phyloP scores from a whole-genome alignment of 2,113 vertebrate genomes.

The Zeus faber region DNA sequence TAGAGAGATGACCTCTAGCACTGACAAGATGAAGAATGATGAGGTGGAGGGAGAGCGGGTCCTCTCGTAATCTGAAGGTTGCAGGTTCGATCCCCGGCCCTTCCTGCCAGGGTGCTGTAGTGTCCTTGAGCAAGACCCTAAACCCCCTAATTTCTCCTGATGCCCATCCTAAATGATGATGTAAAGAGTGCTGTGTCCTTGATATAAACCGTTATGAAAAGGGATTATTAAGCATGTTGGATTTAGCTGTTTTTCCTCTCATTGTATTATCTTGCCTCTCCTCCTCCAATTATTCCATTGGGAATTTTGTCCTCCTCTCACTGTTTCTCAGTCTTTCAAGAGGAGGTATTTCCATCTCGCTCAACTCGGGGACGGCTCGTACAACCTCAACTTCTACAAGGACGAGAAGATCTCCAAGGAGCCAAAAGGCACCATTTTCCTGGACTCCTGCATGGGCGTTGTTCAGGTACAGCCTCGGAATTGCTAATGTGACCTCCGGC shows the following conservation, averaged over 20 bases:
- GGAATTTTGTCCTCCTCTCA: conserved; percentile 24
- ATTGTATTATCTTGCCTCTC: neutral
- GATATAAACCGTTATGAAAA: neutral
- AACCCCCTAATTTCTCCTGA: too few relatives aligned
- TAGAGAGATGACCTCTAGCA: too few relatives aligned
- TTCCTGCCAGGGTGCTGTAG: too few relatives aligned
- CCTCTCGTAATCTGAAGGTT: too few relatives aligned
- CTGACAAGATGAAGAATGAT: too few relatives aligned
- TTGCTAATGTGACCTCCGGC: conserved; percentile 4
- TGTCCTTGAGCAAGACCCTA: too few relatives aligned
- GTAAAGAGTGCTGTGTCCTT: neutral
- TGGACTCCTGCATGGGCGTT: conserved; percentile 98
- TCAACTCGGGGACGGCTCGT: conserved; percentile 94
- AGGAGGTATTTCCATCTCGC: conserved; percentile 96
- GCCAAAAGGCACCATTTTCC: conserved; percentile 97
- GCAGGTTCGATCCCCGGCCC: too few relatives aligned
- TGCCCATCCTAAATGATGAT: too few relatives aligned
- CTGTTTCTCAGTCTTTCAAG: conserved; percentile 89
- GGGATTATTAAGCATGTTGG: too few relatives aligned
- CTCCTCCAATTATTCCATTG: neutral
- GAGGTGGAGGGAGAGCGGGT: too few relatives aligned
- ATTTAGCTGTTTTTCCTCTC: neutral
- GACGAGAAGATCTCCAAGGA: conserved; percentile 99
- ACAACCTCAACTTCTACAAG: conserved; percentile 98
- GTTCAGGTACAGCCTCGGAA: conserved; percentile 81